Conservation (phyloP, 2,797 vertebrate species). For the Fundulus diaphanus region DNA sequence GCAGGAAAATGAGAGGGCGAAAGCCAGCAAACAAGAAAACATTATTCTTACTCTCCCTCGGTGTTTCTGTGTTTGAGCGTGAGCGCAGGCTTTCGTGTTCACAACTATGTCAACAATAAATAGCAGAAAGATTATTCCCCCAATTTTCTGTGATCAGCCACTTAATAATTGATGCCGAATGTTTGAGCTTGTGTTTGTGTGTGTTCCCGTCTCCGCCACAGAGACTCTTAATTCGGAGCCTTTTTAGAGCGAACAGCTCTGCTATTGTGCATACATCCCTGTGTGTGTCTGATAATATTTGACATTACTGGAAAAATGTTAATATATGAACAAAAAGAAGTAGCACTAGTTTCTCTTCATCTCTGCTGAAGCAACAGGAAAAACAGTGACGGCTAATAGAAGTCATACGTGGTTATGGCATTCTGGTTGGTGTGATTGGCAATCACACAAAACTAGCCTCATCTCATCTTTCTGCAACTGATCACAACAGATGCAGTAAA, state of each 20-base stretch:
- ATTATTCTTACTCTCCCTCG: conserved; percentile 28
- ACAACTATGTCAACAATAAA: conserved; percentile 56
- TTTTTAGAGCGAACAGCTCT: conserved; percentile 8
- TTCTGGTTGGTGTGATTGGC: not conserved
- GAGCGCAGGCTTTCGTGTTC: conserved; percentile 56
- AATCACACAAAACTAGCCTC: not conserved
- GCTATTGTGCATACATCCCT: conserved; percentile 4
- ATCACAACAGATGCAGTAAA: not conserved
- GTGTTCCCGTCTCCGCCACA: conserved; percentile 8
- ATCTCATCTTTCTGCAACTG: not conserved
- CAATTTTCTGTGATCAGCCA: conserved; percentile 60
- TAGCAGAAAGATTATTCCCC: conserved; percentile 55
- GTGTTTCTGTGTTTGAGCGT: conserved; percentile 2
- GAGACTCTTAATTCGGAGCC: conserved; percentile 20
- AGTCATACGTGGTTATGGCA: not conserved
- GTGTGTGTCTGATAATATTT: not conserved
- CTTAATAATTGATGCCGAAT: conserved; percentile 56
- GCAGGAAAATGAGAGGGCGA: conserved; percentile 55
- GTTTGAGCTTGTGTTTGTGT: conserved; percentile 18
- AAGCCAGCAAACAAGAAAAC: conserved; percentile 56
- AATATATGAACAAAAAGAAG: not conserved
- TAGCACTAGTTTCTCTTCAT: not conserved
- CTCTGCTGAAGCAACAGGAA: not conserved
- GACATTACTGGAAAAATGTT: not conserved
- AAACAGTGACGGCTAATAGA: not conserved